These are phyloP conservation scores for Cydia amplana DNA, from an alignment of 1,140 invertebrate species.

Conservation along the genomic window DNA sequence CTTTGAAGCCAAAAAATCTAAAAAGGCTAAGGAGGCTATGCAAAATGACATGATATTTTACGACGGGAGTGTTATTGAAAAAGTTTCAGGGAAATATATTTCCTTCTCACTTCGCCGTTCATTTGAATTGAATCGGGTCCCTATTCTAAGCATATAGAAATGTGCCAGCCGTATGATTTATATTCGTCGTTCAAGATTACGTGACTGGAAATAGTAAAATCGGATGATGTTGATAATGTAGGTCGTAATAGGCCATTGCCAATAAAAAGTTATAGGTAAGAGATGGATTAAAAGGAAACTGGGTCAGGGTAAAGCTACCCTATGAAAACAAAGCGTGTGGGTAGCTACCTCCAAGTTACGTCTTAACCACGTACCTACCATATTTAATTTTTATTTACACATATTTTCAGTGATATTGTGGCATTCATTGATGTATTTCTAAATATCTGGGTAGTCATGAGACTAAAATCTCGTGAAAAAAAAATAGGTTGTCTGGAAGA, in stretches of 20 bases:
- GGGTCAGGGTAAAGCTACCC: conserved; percentile 70
- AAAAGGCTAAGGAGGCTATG: conserved; percentile 45
- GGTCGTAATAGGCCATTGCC: conserved; percentile 75
- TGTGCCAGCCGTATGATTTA: conserved; percentile 63
- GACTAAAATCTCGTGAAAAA: not conserved
- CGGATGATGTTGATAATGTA: conserved; percentile 79
- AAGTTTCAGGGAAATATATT: conserved; percentile 61
- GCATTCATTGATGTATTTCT: too few relatives aligned
- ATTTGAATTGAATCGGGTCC: conserved; percentile 60
- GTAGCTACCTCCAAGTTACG: conserved; percentile 41
- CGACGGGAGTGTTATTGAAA: conserved; percentile 60
- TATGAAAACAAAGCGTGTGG: conserved; percentile 67
- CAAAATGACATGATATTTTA: conserved; percentile 64
- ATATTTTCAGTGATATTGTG: too few relatives aligned
- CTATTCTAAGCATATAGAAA: conserved; percentile 43
- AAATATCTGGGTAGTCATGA: too few relatives aligned
- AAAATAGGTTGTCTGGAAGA: too few relatives aligned
- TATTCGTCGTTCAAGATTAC: conserved; percentile 75
- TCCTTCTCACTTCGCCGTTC: conserved; percentile 55
- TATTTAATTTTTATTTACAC: too few relatives aligned
- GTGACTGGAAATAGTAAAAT: conserved; percentile 79
- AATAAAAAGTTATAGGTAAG: conserved; percentile 80
- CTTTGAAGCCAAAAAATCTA: conserved; percentile 47
- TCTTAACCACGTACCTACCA: not conserved
- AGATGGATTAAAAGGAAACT: conserved; percentile 76